Conservation (phyloP, 92 coral and sea anemone genomes). For the Phenganax subtilis region DNA sequence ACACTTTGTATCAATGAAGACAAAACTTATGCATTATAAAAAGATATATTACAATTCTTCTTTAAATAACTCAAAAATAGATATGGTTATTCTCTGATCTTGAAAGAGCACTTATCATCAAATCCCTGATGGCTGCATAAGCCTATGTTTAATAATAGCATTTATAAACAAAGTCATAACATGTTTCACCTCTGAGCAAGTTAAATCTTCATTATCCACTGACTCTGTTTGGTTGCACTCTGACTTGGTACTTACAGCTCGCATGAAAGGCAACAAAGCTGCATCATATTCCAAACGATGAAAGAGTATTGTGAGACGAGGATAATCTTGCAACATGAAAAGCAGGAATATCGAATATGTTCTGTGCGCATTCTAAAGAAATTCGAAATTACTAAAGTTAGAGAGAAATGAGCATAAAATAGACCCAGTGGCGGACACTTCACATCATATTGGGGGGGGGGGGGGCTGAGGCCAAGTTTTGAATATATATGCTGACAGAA, state of each 20-base stretch:
- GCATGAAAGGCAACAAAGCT: constrained; percentile 66
- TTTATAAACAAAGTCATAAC: too few relatives aligned
- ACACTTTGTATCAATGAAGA: too few relatives aligned
- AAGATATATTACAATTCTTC: too few relatives aligned
- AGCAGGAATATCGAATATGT: constrained; percentile 59
- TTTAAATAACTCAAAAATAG: too few relatives aligned
- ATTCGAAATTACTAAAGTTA: background rate
- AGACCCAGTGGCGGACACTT: background rate
- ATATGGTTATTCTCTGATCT: background rate
- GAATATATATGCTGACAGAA: too few relatives aligned
- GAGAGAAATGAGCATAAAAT: background rate
- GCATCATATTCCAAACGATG: constrained; percentile 58
- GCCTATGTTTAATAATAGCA: too few relatives aligned
- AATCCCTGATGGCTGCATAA: too few relatives aligned
- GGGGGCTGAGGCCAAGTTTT: too few relatives aligned
- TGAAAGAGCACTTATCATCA: background rate
- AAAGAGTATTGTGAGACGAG: constrained; percentile 67
- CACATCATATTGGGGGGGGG: too few relatives aligned
- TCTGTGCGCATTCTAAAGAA: constrained; percentile 60
- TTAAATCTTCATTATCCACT: background rate
- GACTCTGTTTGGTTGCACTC: constrained; percentile 14
- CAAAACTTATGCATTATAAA: too few relatives aligned
- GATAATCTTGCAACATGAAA: constrained; percentile 88
- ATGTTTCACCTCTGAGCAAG: too few relatives aligned
- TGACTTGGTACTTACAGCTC: constrained; percentile 52